Evolutionary conservation across 2,113 vertebrate species (phyloP), one percentile per base, ranked within the genome.

Genomic region (Pomatorhinus ruficollis): DNA sequence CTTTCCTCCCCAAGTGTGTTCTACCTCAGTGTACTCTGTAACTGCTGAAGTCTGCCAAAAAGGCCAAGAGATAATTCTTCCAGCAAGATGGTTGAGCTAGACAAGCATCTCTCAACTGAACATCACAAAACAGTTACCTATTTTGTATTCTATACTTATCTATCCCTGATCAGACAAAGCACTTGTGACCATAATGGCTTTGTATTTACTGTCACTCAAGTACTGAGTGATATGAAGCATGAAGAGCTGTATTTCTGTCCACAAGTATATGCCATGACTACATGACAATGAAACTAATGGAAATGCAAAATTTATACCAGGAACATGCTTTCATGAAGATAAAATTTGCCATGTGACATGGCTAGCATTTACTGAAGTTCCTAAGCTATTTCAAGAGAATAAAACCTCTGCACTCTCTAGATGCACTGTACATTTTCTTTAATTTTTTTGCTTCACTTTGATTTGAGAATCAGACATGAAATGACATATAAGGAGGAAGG

Each of bases 251-350:
- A 60, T 30, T 70, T 94, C 81, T 95, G 66, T 79, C 72, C 47
- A 15, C 45, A 50, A 40, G 49, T 49, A 70, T 2, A 30, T 5
- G 42, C 11, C 28, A 75, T 16, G 57, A 88, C 52, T 94, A 95
- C 70, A 64, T 69, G 31, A n/a, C 59, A 15, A 66, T 64, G 66
- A 40, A 94, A 95, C 85, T 75, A 90, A 63, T 65, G 42, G 30
- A 72, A 87, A 94, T 52, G 15, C 37, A 8, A 59, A 76, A 91
- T 96, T 96, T 96, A 83, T 64, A 83, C 69, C 90, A 78, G 69
- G 56, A 87, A 37, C 20, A 42, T 35, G 5, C 22, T 49, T 80
- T 76, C 25, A 44, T 71, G 30, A 70, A 87, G 64, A 83, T 27
- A 89, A 93, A 93, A 89, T 61, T 82, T 68, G 9, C 2, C 24